phyloP scores from a whole-genome alignment of 2,888 invertebrate species.

The Tipula helvola region DNA sequence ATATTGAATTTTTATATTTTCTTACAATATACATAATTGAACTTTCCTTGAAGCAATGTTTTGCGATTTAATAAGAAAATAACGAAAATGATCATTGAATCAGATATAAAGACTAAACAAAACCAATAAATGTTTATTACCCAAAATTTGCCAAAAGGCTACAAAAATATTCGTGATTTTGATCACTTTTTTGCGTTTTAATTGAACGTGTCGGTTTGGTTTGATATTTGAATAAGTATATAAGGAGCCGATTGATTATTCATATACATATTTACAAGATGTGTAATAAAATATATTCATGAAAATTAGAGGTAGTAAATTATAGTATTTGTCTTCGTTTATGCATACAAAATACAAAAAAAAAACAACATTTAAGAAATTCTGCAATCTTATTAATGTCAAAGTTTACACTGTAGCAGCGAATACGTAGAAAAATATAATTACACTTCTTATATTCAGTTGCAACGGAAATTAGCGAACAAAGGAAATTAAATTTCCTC shows the following conservation, averaged over 20 bases:
- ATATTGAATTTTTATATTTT: not conserved
- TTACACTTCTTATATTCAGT: not conserved
- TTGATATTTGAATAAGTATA: not conserved
- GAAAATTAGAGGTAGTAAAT: not conserved
- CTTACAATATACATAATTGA: not conserved
- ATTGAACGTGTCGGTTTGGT: not conserved
- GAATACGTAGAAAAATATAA: not conserved
- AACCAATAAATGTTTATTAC: not conserved
- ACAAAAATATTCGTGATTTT: not conserved
- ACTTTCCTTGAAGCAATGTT: not conserved
- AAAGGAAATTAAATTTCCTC: not conserved
- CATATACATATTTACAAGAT: not conserved
- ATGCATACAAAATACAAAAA: not conserved
- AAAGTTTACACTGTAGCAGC: not conserved
- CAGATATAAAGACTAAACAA: not conserved
- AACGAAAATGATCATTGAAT: not conserved
- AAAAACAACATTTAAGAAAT: not conserved
- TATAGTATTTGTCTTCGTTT: not conserved
- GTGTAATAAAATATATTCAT: not conserved
- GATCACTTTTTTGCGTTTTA: not conserved
- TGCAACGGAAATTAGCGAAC: not conserved
- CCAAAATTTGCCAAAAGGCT: not conserved
- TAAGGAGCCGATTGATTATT: not conserved
- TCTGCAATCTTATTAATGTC: not conserved
- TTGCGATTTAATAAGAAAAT: not conserved